Base-by-base conservation (phyloP, 2,113 vertebrate genomes). In the Cinclus cinclus region DNA sequence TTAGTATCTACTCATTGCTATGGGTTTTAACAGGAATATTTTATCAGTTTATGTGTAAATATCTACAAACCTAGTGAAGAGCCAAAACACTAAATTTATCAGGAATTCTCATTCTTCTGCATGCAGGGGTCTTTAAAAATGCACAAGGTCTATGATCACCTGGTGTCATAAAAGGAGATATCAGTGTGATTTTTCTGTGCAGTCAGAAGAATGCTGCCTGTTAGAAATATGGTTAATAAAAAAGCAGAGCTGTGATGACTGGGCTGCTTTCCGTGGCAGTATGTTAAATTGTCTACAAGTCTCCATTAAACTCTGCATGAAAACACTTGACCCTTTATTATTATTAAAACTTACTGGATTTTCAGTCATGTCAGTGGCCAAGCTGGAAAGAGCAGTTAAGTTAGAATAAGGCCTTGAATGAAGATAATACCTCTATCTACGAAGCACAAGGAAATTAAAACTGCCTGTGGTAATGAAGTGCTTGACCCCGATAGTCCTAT, bases 291-390 rank as follows among this genome's bases (percentile, higher is more conserved):
- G 24, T 27, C 68, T 83, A 69, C 82, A 86, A 88, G 39, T 84
- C 62, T 94, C 64, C 44, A 59, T 69, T 90, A 83, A 93, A 85
- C 39, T 56, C 76, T 76, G 55, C 39, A 24, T 50, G 41, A 67
- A 80, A 92, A 76, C 58, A 64, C 22, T 94, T 95, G 92, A 80
- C 79, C 83, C 60, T 79, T 84, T 84, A 52, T 89, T 88, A 58
- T 83, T 73, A 79, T 82, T 86, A 82, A 81, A 93, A 76, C n/a
- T 69, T 69, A 42, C 0, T 53, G 64, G 47, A 63, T 88, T 95
- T 95, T 82, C 30, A 86, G 76, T 37, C 42, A 56, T 37, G 33
- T 90, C 70, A 62, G 1, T 76, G 71, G 11, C 62, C 33, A 37
- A 91, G 62, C 76, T 94, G 68, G 44, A 79, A 88, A 87, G 88